Evolutionary conservation across 1,140 invertebrate species (phyloP), one percentile per base, ranked within the genome.

Genomic region (Aphelenchoides besseyi): DNA sequence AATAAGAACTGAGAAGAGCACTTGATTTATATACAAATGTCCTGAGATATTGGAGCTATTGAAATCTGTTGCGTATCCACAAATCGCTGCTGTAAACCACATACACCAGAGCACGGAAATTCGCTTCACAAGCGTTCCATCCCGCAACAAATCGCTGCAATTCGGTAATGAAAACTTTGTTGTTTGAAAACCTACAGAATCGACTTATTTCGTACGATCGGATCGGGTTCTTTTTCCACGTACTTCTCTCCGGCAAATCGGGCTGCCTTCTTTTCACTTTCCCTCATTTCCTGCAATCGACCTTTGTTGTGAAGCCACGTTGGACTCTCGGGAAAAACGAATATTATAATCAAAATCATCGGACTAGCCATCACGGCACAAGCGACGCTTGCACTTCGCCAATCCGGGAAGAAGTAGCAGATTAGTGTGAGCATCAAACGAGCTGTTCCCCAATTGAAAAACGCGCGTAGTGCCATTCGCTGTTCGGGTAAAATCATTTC

Each of bases 371-470:
- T 59, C 32, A 83, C 23, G 26, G 82, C 82, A 72, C 82, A 84
- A 2, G 74, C 80, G 41, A 83, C 73, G 18, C 72, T 75, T 36
- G 82, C 79, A 9, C 52, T 37, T 41, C 80, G 70, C 82, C 82
- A 83, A 53, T 83, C 75, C 1, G 79, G 78, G 57, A 84, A 79
- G 35, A 69, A 68, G 69, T 76, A 82, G 62, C 83, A 84, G 48
- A 84, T 73, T 16, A 79, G 30, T 3, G 82, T 83, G 53, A 83
- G 67, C 54, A 80, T 62, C 1, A 83, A 54, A 3, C 82, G 74
- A 33, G 78, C 82, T 9, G 74, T 69, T 28, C 82, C 82, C 82
- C 82, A 83, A 71, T 83, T 83, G 62, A 83, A 84, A 74, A 83
- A 84, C 8, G 82, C 82, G 18, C 82, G 16, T n/a, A 83, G 68